These are phyloP conservation scores for Clupea harengus DNA, from an alignment of 2,113 vertebrate species.

Conservation along the genomic window DNA sequence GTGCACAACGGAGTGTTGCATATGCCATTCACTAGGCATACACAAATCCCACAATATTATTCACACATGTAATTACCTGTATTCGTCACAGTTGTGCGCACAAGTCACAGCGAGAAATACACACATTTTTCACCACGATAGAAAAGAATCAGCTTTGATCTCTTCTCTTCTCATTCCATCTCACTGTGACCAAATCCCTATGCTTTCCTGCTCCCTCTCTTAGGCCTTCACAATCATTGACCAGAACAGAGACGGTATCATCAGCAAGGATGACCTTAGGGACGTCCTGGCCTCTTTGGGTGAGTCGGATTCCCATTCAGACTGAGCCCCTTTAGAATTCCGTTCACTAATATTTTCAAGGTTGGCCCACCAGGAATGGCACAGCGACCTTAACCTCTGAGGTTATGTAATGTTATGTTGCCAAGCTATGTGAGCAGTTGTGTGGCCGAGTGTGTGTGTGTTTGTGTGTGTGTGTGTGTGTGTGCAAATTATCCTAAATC, in stretches of 20 bases:
- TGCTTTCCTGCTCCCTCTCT: not conserved
- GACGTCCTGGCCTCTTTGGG: conserved; percentile 88
- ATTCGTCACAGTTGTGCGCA: too few species aligned
- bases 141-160: not conserved
- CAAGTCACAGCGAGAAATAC: too few species aligned
- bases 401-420: not conserved
- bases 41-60: not conserved
- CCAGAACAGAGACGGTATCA: conserved; percentile 91
- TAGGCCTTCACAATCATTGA: conserved; percentile 92
- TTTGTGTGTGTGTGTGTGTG: not conserved
- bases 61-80: too few species aligned
- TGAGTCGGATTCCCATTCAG: conserved; percentile 52
- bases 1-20: not conserved
- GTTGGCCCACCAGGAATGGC: not conserved
- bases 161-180: not conserved
- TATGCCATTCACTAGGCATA: not conserved
- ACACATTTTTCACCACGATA: not conserved
- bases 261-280: conserved; percentile 87
- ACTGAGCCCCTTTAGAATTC: not conserved
- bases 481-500: not conserved
- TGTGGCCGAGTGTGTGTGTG: conserved; percentile 16
- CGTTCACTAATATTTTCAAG: not conserved
- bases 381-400: not conserved
- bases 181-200: not conserved
- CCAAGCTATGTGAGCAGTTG: not conserved